Percentiles rank a stretch among this genome's conserved stretches.
Evolutionary conservation across 2,888 invertebrate genomes (phyloP).

Genomic region (Tanypteryx hageni): DNA sequence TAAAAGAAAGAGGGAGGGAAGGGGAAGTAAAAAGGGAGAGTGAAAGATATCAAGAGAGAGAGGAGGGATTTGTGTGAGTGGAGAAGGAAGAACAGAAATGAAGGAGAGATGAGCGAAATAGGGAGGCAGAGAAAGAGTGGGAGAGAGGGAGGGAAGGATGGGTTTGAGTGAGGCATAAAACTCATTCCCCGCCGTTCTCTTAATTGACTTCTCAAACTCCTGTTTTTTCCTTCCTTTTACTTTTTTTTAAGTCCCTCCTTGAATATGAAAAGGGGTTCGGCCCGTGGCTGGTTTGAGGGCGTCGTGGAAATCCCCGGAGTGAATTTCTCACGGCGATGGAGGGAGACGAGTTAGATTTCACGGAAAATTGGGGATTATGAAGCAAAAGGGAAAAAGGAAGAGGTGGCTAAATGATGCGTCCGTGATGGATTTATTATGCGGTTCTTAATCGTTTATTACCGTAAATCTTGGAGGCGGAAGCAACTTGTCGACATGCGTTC

Average conservation of each 20-base stretch:
- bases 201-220: conserved; percentile 63
- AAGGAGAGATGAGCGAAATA: background rate
- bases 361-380: conserved; percentile 62
- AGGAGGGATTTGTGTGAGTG: background rate
- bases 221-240: conserved; percentile 25
- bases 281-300: conserved; percentile 51
- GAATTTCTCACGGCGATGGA: conserved; percentile 36
- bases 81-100: background rate
- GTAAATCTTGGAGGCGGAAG: conserved; percentile 49
- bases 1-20: background rate
- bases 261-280: conserved; percentile 61
- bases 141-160: background rate
- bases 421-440: conserved; percentile 59
- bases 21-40: background rate
- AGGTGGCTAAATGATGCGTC: conserved; percentile 57
- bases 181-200: conserved; percentile 41
- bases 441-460: conserved; percentile 59
- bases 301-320: conserved; percentile 8
- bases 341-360: conserved; percentile 50
- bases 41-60: background rate
- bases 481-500: conserved; percentile 34
- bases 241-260: conserved; percentile 54
- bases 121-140: background rate
- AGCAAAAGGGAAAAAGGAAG: background rate
- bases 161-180: conserved; percentile 21